Evolutionary conservation across 2,113 vertebrate genomes (phyloP).

Genomic region (Aythya baeri): DNA sequence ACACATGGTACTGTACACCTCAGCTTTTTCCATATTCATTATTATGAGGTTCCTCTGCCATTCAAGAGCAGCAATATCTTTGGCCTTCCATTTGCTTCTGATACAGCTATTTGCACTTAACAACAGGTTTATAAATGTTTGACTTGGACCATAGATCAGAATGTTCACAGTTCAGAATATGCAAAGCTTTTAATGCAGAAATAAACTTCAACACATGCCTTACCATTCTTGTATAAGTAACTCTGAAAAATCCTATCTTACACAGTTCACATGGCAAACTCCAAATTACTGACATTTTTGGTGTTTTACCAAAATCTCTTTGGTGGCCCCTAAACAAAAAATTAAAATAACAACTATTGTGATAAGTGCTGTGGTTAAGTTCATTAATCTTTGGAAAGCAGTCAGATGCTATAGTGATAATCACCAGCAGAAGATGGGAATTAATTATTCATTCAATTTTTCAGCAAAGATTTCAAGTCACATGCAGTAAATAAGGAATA

Average conservation of each 20-base stretch:
- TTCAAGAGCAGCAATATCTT: background rate
- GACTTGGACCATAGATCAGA: background rate
- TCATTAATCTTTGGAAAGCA: slow-evolving; percentile 24
- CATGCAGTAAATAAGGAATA: background rate
- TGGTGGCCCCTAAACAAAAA: background rate
- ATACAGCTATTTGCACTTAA: background rate
- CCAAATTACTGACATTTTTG: background rate
- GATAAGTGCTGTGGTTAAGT: background rate
- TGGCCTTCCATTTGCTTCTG: background rate
- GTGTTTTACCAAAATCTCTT: background rate
- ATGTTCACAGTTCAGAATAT: background rate
- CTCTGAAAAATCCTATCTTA: background rate
- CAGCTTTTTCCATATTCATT: background rate
- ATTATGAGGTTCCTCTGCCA: background rate
- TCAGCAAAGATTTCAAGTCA: background rate
- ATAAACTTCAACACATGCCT: background rate
- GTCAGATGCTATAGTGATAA: background rate
- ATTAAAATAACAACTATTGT: background rate
- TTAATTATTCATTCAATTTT: slow-evolving; percentile 26
- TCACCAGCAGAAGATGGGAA: background rate
- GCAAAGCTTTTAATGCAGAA: background rate
- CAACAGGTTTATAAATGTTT: background rate
- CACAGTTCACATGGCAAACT: background rate
- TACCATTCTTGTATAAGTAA: background rate
- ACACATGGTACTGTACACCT: background rate